These are phyloP conservation scores for Pungitius pungitius DNA, from an alignment of 2,113 vertebrate genomes.

Conservation along the genomic window DNA sequence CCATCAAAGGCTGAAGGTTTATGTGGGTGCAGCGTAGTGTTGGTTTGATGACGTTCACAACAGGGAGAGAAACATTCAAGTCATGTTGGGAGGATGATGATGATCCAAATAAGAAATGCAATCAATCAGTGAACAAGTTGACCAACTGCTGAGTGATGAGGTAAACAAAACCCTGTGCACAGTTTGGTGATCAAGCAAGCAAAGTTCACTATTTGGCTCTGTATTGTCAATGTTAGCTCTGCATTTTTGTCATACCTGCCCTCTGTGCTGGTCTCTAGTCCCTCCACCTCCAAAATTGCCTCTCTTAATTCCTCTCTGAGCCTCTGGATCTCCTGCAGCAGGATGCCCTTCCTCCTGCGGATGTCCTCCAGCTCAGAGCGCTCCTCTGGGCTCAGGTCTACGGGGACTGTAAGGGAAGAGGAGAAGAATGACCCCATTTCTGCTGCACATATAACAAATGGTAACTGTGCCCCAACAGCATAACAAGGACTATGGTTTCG, in stretches of 20 bases:
- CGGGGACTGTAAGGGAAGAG: conserved; percentile 81
- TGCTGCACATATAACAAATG: conserved; percentile 21
- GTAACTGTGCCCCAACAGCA: conserved; percentile 24
- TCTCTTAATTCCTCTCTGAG: conserved; percentile 89
- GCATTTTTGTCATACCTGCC: conserved; percentile 83
- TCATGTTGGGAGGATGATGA: background rate
- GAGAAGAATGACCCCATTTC: conserved; percentile 41
- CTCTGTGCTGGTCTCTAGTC: conserved; percentile 89
- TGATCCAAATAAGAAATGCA: background rate
- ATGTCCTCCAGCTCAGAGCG: conserved; percentile 93
- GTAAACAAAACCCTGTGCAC: background rate
- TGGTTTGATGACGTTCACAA: background rate
- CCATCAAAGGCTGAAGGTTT: background rate
- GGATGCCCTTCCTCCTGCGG: conserved; percentile 88
- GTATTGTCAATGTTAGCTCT: background rate
- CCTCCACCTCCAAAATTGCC: conserved; percentile 92
- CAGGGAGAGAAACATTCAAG: background rate
- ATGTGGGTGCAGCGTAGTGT: background rate
- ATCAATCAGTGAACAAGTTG: background rate
- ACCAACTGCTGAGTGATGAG: background rate
- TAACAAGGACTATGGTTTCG: background rate
- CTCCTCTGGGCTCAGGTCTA: conserved; percentile 91
- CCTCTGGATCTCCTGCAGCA: conserved; percentile 91
- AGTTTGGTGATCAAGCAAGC: background rate
- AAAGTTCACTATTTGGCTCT: background rate